phyloP scores from a whole-genome alignment of 64 coral and sea anemone genomes.

The Pocillopora verrucosa region DNA sequence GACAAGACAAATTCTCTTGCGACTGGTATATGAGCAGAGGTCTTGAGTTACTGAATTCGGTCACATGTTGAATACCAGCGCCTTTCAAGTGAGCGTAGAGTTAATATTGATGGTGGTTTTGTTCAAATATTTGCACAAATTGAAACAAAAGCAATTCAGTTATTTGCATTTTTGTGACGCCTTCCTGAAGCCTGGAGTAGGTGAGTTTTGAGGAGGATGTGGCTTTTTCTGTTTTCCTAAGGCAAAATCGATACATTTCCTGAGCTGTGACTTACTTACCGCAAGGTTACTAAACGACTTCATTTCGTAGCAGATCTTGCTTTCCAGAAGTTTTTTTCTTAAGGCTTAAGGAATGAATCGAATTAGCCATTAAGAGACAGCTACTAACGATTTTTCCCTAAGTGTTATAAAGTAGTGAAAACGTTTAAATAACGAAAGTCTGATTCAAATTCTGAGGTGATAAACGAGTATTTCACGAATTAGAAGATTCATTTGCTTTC shows the following conservation, averaged over 20 bases:
- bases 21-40: neutral
- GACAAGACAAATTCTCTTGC: neutral
- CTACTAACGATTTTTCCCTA: too few relatives aligned
- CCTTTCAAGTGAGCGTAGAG: neutral
- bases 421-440: too few relatives aligned
- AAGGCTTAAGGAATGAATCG: too few relatives aligned
- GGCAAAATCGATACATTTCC: too few relatives aligned
- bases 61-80: conserved; percentile 16
- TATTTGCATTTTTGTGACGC: too few relatives aligned
- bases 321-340: too few relatives aligned
- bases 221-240: too few relatives aligned
- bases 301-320: too few relatives aligned
- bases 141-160: neutral
- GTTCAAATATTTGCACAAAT: neutral
- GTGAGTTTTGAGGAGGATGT: neutral
- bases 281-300: too few relatives aligned
- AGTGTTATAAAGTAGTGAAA: too few relatives aligned
- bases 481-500: neutral
- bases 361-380: too few relatives aligned
- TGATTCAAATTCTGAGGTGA: neutral
- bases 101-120: conserved; percentile 1
- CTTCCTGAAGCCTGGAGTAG: neutral
- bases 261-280: too few relatives aligned
- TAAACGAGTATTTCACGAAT: neutral
- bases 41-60: neutral